These are phyloP conservation scores for Brachypalpus laphriformis DNA, from an alignment of 2,888 invertebrate species.

Conservation along the genomic window DNA sequence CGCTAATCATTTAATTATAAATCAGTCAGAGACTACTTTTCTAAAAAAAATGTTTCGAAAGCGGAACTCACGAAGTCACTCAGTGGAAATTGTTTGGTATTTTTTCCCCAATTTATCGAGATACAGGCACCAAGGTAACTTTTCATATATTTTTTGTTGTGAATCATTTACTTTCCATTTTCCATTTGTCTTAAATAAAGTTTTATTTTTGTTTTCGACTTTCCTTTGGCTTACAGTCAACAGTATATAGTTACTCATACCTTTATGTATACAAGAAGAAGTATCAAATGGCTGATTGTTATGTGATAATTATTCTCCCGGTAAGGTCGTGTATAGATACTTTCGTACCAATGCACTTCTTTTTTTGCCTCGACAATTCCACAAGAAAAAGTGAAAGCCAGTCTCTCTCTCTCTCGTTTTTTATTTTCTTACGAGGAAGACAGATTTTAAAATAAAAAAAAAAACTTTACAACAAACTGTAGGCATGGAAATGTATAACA, in stretches of 20 bases:
- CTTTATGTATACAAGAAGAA: not conserved
- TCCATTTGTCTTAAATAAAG: conserved; percentile 25
- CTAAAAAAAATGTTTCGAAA: conserved; percentile 42
- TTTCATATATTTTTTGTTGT: not conserved
- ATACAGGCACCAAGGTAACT: too few species aligned
- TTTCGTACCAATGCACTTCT: conserved; percentile 3
- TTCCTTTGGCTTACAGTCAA: conserved; percentile 29
- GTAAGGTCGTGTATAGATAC: conserved; percentile 60
- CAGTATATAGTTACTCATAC: not conserved
- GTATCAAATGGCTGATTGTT: conserved; percentile 53
- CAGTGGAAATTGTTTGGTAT: conserved; percentile 50
- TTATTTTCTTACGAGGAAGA: conserved; percentile 38
- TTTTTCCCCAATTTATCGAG: conserved; percentile 41
- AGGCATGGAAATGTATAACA: conserved; percentile 57
- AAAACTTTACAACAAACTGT: not conserved
- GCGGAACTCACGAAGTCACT: conserved; percentile 65
- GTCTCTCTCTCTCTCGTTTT: conserved; percentile 27
- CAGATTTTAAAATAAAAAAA: conserved; percentile 19
- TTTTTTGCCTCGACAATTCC: conserved; percentile 36
- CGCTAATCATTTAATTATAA: conserved; percentile 18
- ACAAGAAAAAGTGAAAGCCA: conserved; percentile 68
- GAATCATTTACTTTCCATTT: conserved; percentile 51
- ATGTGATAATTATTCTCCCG: conserved; percentile 62
- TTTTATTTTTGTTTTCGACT: conserved; percentile 34
- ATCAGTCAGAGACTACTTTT: conserved; percentile 13